Base-by-base conservation (phyloP, 2,888 invertebrate species). In the Tyria jacobaeae region DNA sequence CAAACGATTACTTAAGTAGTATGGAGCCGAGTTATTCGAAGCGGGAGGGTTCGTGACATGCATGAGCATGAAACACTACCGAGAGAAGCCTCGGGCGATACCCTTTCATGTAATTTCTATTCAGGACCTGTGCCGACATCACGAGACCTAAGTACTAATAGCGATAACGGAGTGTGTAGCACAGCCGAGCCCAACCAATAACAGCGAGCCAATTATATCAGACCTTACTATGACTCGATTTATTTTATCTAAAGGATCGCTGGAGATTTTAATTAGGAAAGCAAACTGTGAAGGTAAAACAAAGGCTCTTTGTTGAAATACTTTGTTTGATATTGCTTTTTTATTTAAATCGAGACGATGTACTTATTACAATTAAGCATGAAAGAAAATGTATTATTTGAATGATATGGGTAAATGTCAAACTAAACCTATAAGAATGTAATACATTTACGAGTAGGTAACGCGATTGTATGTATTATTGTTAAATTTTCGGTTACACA, bases 21-120 rank as follows among this genome's bases (percentile, higher is more conserved):
- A 83, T 74, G 74, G 79, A 73, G 70, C 65, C 75, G 78, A 73
- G 82, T 82, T 83, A 84, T 82, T 78, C 70, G 77, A 74, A 70
- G 65, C 73, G 75, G 75, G 70, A 60, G 68, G 65, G 80, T 80
- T 76, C 91, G 90, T 91, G 90, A 89, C 88, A 70, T 64, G 90
- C 89, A 88, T 90, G 82, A 64, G 90, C 89, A 88, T 90, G 82
- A 81, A 76, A 57, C 69, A 69, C 60, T 66, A 60, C 60, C 60
- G 60, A 56, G 61, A 60, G 57, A 64, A 72, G 72, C 76, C 75
- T 66, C 73, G 70, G 66, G 71, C 71, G 61, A 73, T 83, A 75
- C 81, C 82, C 80, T 88, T 87, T 83, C 75, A 76, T 78, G 71
- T 80, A 72, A 89, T 92, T 91, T 86, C 88, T 89, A 92, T 92